Conservation (phyloP, 2,797 vertebrate species). For the Thalassophryne amazonica region DNA sequence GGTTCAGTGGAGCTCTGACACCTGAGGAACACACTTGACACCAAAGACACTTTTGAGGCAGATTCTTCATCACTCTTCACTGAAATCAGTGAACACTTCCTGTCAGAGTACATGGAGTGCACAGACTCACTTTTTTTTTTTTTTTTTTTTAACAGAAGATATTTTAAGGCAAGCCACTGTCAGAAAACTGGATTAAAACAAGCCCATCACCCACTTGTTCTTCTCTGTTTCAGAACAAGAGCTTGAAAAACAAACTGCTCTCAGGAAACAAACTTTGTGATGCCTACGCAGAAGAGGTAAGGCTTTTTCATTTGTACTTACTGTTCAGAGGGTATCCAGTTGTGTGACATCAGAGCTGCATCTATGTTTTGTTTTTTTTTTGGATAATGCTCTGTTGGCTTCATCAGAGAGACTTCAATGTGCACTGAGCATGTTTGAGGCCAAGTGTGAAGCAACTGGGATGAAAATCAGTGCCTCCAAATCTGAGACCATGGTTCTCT, state of each 20-base stretch:
- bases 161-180: neutral
- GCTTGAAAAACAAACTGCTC: slow-evolving; percentile 94
- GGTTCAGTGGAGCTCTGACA: slow-evolving; percentile 14
- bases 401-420: too few relatives aligned
- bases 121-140: too few relatives aligned
- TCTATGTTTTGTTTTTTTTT: too few relatives aligned
- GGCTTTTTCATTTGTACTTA: slow-evolving; percentile 29
- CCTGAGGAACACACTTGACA: slow-evolving; percentile 21
- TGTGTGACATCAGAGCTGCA: too few relatives aligned
- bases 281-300: slow-evolving; percentile 94
- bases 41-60: slow-evolving; percentile 20
- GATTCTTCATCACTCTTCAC: slow-evolving; percentile 25
- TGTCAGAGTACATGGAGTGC: slow-evolving; percentile 13
- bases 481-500: too few relatives aligned
- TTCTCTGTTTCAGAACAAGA: slow-evolving; percentile 89
- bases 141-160: neutral
- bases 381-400: too few relatives aligned
- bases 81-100: slow-evolving; percentile 23
- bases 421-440: too few relatives aligned
- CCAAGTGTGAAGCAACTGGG: too few relatives aligned
- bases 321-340: too few relatives aligned
- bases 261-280: slow-evolving; percentile 96
- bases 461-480: too few relatives aligned
- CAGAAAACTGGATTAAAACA: neutral
- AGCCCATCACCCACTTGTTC: slow-evolving; percentile 10